A percentile compares a stretch with the other conserved stretches of the same genome.
Conservation (phyloP, 2,797 vertebrate genomes). For the Sebastes diaconus region DNA sequence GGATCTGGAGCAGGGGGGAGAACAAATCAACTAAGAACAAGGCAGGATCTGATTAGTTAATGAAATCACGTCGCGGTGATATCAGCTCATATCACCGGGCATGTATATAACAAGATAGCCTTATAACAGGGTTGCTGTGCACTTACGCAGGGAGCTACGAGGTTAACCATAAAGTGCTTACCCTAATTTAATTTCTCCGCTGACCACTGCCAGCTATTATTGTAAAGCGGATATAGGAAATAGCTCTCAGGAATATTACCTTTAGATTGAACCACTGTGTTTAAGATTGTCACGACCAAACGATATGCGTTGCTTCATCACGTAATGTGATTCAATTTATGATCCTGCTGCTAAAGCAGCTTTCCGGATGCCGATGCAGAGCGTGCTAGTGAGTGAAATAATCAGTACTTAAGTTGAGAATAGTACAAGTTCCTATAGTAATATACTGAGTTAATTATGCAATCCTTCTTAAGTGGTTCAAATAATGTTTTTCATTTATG, state of each 20-base stretch:
- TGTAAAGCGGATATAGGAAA: slow-evolving; percentile 58
- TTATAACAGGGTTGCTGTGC: slow-evolving; percentile 52
- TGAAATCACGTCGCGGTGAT: slow-evolving; percentile 60
- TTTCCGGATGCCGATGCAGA: slow-evolving; percentile 14
- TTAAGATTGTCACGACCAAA: slow-evolving; percentile 55
- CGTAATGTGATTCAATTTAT: slow-evolving; percentile 50
- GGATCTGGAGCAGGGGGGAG: slow-evolving; percentile 67
- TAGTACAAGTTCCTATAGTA: slow-evolving; percentile 18
- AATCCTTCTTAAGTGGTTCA: slow-evolving; percentile 56
- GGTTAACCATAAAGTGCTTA: slow-evolving; percentile 67
- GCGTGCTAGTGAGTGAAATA: slow-evolving; percentile 22
- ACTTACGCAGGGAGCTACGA: slow-evolving; percentile 48
- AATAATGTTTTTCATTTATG: slow-evolving; percentile 72
- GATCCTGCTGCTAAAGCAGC: slow-evolving; percentile 26
- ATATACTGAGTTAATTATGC: slow-evolving; percentile 61
- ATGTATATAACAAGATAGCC: slow-evolving; percentile 51
- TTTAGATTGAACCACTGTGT: slow-evolving; percentile 47
- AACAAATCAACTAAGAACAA: slow-evolving; percentile 75
- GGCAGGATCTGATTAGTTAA: slow-evolving; percentile 74
- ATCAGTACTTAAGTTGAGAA: slow-evolving; percentile 9
- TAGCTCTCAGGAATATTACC: slow-evolving; percentile 65
- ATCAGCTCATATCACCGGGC: slow-evolving; percentile 44
- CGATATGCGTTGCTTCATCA: slow-evolving; percentile 26
- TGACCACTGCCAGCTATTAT: slow-evolving; percentile 64
- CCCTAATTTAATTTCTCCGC: slow-evolving; percentile 68